These are phyloP conservation scores for Pyralis farinalis DNA, from an alignment of 2,888 invertebrate species.

Conservation along the genomic window DNA sequence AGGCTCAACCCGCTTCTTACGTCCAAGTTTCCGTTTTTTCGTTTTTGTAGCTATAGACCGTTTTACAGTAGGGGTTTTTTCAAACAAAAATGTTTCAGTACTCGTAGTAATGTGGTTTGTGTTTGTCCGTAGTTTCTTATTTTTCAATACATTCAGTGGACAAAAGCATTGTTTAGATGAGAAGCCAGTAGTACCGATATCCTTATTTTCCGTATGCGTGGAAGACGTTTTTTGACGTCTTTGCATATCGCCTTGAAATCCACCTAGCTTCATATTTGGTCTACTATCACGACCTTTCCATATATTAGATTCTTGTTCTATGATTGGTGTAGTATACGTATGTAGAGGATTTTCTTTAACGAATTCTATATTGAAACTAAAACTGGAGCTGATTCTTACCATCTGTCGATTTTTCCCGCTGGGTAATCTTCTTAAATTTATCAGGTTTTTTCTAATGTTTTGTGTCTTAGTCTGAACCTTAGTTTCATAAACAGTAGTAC, in stretches of 20 bases:
- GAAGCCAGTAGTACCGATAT: neutral
- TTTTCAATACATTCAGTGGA: neutral
- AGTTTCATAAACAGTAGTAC: constrained; percentile 16
- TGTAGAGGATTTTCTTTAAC: constrained; percentile 17
- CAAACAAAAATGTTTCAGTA: neutral
- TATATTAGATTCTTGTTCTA: neutral
- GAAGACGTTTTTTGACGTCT: neutral
- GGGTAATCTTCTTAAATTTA: constrained; percentile 10
- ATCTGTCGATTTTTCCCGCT: constrained; percentile 15
- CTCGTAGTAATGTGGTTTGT: neutral
- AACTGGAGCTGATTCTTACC: constrained; percentile 21
- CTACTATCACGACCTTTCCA: neutral
- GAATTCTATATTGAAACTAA: constrained; percentile 25
- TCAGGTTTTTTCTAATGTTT: constrained; percentile 5
- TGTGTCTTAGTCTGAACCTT: constrained; percentile 11
- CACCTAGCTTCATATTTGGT: neutral
- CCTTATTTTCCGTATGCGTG: neutral
- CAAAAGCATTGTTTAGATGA: neutral
- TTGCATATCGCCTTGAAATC: neutral
- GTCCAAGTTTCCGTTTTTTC: constrained; percentile 3
- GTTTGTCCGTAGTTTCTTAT: neutral
- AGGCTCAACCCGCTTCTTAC: neutral
- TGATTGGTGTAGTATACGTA: neutral
- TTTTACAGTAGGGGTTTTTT: neutral
- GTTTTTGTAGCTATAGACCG: neutral